Evolutionary conservation across 1,140 invertebrate species (phyloP).

Genomic region (Drosophila lacertosa): DNA sequence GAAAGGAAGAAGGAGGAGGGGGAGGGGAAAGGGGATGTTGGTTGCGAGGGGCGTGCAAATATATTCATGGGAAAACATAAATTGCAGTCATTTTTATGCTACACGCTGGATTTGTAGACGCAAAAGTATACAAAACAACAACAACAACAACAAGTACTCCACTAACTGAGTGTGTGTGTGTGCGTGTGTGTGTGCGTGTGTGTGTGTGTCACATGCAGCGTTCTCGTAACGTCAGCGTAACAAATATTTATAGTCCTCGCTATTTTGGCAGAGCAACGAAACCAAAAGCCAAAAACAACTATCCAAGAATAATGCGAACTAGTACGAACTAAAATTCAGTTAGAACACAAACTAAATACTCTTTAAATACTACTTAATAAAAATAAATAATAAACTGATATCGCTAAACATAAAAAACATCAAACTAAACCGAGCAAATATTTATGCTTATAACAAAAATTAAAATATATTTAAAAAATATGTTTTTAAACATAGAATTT

Average conservation of each 20-base stretch:
- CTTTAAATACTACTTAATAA: neutral
- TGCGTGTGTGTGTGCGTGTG: constrained; percentile 29
- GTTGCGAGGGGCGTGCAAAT: constrained; percentile 50
- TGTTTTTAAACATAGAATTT: too few species aligned
- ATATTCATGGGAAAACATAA: constrained; percentile 83
- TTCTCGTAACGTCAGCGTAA: constrained; percentile 66
- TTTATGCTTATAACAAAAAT: too few species aligned
- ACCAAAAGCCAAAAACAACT: constrained; percentile 37
- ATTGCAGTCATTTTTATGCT: constrained; percentile 82
- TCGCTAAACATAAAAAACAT: too few species aligned
- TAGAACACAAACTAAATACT: neutral
- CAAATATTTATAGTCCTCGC: constrained; percentile 78
- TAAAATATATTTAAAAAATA: neutral
- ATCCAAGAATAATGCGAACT: constrained; percentile 31
- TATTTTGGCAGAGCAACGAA: constrained; percentile 57
- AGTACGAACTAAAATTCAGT: neutral
- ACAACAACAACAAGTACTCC: constrained; percentile 31
- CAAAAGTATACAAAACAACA: constrained; percentile 65
- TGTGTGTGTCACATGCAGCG: constrained; percentile 45
- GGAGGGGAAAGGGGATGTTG: too few species aligned
- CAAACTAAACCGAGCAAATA: neutral
- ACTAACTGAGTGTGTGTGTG: constrained; percentile 33
- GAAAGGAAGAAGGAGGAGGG: constrained; percentile 7
- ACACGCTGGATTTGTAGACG: constrained; percentile 77
- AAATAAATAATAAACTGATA: neutral